Evolutionary conservation across 2,888 invertebrate species (phyloP).

Genomic region (Ligdia adustata): DNA sequence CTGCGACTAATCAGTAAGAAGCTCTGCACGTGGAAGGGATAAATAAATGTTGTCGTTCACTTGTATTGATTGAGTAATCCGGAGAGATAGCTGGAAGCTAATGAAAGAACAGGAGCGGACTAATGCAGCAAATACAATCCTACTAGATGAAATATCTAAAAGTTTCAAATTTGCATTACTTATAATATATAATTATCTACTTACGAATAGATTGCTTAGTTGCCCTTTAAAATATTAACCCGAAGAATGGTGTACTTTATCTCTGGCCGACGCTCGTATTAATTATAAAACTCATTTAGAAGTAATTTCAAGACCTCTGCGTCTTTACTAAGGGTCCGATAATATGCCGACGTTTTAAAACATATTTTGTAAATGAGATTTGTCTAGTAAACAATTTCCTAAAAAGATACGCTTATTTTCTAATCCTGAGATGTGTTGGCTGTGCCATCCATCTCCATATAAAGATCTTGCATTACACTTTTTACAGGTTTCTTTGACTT

Average conservation of each 20-base stretch:
- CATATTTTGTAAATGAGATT: slow-evolving; percentile 20
- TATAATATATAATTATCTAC: too few relatives aligned
- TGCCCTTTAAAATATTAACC: slow-evolving; percentile 5
- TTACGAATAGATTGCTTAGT: too few relatives aligned
- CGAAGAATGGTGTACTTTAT: slow-evolving; percentile 11
- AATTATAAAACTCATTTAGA: slow-evolving; percentile 15
- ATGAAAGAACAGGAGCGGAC: neutral
- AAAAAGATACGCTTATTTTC: slow-evolving; percentile 26
- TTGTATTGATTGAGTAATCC: slow-evolving; percentile 11
- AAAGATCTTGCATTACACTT: slow-evolving; percentile 21
- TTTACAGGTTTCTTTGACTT: slow-evolving; percentile 13
- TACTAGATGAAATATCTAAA: too few relatives aligned
- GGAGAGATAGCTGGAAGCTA: slow-evolving; percentile 8
- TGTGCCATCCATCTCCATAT: slow-evolving; percentile 22
- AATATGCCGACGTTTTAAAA: slow-evolving; percentile 9
- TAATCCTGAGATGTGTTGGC: slow-evolving; percentile 26
- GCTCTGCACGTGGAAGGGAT: slow-evolving; percentile 18
- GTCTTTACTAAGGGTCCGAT: neutral
- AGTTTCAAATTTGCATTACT: neutral
- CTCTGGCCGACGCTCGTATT: slow-evolving; percentile 5
- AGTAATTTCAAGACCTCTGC: slow-evolving; percentile 8
- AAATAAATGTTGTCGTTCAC: slow-evolving; percentile 3
- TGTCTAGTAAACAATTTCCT: slow-evolving; percentile 28
- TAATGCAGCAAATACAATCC: too few relatives aligned
- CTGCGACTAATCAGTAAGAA: slow-evolving; percentile 21